Percentiles rank a stretch among this genome's conserved stretches.
Conservation (phyloP, 2,797 vertebrate genomes). For the Anguilla obscura region DNA sequence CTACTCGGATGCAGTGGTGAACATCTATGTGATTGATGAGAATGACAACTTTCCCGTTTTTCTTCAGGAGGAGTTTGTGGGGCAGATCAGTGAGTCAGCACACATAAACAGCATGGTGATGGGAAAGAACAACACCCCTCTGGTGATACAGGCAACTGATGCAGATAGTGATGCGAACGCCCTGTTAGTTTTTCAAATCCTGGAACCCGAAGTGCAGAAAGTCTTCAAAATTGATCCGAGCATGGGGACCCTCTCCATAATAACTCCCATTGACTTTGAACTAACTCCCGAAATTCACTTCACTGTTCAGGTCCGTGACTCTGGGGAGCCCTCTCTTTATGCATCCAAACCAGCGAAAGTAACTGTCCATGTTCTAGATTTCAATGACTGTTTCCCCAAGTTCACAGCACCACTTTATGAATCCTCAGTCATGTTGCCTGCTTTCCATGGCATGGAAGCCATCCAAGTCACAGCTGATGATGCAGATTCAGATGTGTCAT, state of each 20-base stretch:
- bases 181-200: slow-evolving; percentile 83
- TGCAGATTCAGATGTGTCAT: slow-evolving; percentile 82
- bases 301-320: slow-evolving; percentile 83
- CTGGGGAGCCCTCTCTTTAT: slow-evolving; percentile 79
- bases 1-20: slow-evolving; percentile 68
- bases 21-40: slow-evolving; percentile 87
- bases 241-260: slow-evolving; percentile 83
- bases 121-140: slow-evolving; percentile 79
- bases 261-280: slow-evolving; percentile 83
- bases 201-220: slow-evolving; percentile 79
- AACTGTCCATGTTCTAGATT: slow-evolving; percentile 77
- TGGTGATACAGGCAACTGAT: slow-evolving; percentile 86
- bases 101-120: slow-evolving; percentile 83
- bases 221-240: slow-evolving; percentile 86
- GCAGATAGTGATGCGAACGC: slow-evolving; percentile 83
- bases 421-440: slow-evolving; percentile 72
- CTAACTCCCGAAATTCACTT: slow-evolving; percentile 77
- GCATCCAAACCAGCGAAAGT: slow-evolving; percentile 81
- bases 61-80: slow-evolving; percentile 71
- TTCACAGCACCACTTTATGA: slow-evolving; percentile 77
- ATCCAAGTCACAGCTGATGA: slow-evolving; percentile 79
- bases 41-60: slow-evolving; percentile 90
- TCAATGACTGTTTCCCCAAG: slow-evolving; percentile 88
- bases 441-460: slow-evolving; percentile 79
- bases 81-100: slow-evolving; percentile 85